Percentiles rank a stretch among this genome's conserved stretches.
phyloP scores from a whole-genome alignment of 2,113 vertebrate species.

The Etia nguti region DNA sequence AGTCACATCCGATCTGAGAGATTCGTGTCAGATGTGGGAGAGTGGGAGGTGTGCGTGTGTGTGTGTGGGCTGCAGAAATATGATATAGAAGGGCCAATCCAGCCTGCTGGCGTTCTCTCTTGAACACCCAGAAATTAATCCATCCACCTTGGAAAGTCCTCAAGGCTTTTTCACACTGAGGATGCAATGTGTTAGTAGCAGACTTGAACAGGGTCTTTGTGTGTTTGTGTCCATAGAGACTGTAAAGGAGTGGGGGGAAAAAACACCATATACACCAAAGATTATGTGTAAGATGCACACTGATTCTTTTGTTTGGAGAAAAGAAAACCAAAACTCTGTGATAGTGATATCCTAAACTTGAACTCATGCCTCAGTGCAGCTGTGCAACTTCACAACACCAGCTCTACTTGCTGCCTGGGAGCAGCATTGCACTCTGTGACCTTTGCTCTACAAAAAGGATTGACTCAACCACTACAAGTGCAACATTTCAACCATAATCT shows the following conservation, averaged over 20 bases:
- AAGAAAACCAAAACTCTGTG: neutral
- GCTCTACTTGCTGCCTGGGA: neutral
- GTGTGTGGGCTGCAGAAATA: conserved; percentile 58
- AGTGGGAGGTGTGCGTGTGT: conserved; percentile 55
- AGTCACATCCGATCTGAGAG: conserved; percentile 68
- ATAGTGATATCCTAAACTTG: neutral
- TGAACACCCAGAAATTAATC: conserved; percentile 49
- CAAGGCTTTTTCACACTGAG: conserved; percentile 35
- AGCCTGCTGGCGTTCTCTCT: conserved; percentile 48
- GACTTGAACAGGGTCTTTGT: neutral
- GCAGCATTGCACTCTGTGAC: conserved; percentile 1
- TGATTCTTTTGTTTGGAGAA: neutral
- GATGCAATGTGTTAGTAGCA: conserved; percentile 9
- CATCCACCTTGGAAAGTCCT: conserved; percentile 48
- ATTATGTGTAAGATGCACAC: neutral
- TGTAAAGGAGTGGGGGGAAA: rapidly evolving
- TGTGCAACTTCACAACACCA: conserved; percentile 5
- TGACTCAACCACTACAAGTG: neutral
- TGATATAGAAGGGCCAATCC: conserved; percentile 55
- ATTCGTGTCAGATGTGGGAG: conserved; percentile 60
- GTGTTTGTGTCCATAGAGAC: conserved; percentile 12
- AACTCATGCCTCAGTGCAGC: neutral
- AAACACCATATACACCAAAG: neutral
- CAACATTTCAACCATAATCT: neutral
- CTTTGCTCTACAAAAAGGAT: neutral